These are phyloP conservation scores for Pemphredon lugubris DNA, from an alignment of 2,888 invertebrate genomes.

Conservation along the genomic window DNA sequence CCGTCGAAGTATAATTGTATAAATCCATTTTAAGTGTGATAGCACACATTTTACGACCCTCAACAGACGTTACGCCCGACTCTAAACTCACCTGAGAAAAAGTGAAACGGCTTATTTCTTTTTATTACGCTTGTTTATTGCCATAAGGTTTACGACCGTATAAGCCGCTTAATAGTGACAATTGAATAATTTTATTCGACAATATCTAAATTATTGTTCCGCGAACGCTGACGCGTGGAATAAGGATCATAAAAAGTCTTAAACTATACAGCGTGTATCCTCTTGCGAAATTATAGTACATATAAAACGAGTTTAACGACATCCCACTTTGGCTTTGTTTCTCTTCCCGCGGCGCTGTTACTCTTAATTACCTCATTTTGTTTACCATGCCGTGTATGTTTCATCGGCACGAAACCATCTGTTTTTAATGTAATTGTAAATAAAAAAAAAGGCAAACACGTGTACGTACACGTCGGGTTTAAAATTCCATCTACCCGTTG, in stretches of 20 bases:
- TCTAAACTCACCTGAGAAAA: not conserved
- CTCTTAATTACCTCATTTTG: conserved; percentile 46
- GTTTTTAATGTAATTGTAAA: not conserved
- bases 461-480: conserved; percentile 11
- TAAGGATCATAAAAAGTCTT: no score
- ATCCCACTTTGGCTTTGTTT: not conserved
- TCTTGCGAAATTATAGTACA: not conserved
- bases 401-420: conserved; percentile 20
- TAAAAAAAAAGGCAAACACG: conserved; percentile 4
- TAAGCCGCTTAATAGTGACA: no score
- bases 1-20: conserved; percentile 34
- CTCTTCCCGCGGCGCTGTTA: conserved; percentile 11
- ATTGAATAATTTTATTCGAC: not conserved
- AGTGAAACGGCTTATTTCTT: not conserved
- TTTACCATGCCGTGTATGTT: conserved; percentile 16
- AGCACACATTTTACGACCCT: conserved; percentile 26
- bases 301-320: not conserved
- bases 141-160: not conserved
- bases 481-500: conserved; percentile 44
- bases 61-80: not conserved
- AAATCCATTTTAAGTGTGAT: conserved; percentile 30
- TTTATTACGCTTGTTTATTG: not conserved
- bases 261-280: not conserved
- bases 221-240: no score
- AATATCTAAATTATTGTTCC: not conserved